These are phyloP conservation scores for Nothobranchius furzeri DNA, from an alignment of 2,113 vertebrate genomes.

Conservation along the genomic window DNA sequence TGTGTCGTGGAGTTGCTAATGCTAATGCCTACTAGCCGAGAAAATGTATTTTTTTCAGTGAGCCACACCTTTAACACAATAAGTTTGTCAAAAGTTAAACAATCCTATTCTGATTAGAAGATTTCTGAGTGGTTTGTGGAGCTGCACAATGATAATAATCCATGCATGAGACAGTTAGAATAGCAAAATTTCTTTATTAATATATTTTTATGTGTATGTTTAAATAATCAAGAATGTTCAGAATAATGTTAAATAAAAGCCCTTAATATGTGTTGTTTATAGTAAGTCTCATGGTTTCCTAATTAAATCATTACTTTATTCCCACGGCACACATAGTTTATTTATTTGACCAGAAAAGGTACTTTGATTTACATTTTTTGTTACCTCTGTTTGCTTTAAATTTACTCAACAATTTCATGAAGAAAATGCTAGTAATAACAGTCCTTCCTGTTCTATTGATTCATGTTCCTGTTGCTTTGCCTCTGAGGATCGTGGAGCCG, in stretches of 20 bases:
- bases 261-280: not conserved
- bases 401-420: conserved; percentile 2
- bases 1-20: too few species aligned
- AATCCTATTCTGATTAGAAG: too few species aligned
- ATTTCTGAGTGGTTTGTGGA: not conserved
- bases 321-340: not conserved
- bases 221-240: not conserved
- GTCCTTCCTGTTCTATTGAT: conserved; percentile 36
- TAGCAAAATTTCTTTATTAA: not conserved
- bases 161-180: not conserved
- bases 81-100: not conserved
- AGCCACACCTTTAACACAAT: too few species aligned
- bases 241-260: not conserved
- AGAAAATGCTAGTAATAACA: conserved; percentile 23
- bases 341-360: not conserved
- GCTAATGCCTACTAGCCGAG: too few species aligned
- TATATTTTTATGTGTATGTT: not conserved
- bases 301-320: not conserved
- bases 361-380: not conserved
- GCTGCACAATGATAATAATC: not conserved
- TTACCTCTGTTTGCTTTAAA: not conserved
- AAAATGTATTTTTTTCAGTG: too few species aligned
- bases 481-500: conserved; percentile 48
- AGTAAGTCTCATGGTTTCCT: not conserved
- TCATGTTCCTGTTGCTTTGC: conserved; percentile 52